Percentiles rank a stretch among this genome's conserved stretches.
These are phyloP conservation scores for Campoletis sonorensis DNA, from an alignment of 1,140 invertebrate species.

Conservation along the genomic window DNA sequence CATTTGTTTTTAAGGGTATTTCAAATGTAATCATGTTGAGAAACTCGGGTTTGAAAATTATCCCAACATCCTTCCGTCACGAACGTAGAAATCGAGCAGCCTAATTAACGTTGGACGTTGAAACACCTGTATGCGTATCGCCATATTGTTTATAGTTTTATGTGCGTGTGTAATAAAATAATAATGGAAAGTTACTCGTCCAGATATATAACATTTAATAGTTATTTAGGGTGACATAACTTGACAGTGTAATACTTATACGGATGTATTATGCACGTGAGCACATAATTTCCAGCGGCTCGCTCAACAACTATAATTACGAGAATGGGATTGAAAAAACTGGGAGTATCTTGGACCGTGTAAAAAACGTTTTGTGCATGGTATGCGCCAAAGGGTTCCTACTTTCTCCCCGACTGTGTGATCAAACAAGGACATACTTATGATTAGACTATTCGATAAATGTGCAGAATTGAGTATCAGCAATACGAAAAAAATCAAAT, in stretches of 20 bases:
- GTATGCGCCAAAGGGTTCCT: neutral
- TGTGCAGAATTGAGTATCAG: too few relatives aligned
- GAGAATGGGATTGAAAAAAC: neutral
- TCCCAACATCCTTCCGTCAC: too few relatives aligned
- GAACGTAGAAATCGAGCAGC: too few relatives aligned
- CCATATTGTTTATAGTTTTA: neutral
- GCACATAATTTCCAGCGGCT: neutral
- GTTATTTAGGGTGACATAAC: neutral
- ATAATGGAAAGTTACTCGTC: neutral
- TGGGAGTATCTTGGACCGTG: neutral
- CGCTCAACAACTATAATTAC: neutral
- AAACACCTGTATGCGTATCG: too few relatives aligned
- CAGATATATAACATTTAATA: neutral
- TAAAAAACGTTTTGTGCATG: neutral
- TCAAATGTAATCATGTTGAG: too few relatives aligned
- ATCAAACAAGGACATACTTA: neutral
- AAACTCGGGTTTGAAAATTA: too few relatives aligned
- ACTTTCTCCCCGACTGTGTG: conserved; percentile 1
- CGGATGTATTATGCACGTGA: neutral
- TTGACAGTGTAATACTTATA: neutral
- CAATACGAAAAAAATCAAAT: too few relatives aligned
- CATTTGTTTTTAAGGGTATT: too few relatives aligned
- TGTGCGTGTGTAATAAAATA: neutral
- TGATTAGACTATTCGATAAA: neutral
- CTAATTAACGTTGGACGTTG: too few relatives aligned